Percentiles rank a stretch among this genome's conserved stretches.
Evolutionary conservation across 2,888 invertebrate genomes (phyloP).

Genomic region (Noctua janthina): DNA sequence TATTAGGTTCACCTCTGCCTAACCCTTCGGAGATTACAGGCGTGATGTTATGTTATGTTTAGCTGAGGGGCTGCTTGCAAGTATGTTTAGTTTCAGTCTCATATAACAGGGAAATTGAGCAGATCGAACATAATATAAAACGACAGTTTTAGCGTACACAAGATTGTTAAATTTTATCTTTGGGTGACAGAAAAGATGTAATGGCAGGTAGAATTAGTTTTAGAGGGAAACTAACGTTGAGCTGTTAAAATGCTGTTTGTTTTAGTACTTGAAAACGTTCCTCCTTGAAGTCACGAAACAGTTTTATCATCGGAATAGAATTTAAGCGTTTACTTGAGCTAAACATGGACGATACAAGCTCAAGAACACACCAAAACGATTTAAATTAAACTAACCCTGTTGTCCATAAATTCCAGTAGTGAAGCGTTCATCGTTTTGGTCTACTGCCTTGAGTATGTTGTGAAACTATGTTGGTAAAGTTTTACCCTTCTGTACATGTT

Average conservation of each 20-base stretch:
- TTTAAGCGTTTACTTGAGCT: neutral
- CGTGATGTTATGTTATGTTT: neutral
- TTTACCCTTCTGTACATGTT: no score
- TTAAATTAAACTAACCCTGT: no score
- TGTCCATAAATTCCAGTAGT: neutral
- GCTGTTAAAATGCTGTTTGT: neutral
- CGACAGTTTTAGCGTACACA: neutral
- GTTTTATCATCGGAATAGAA: neutral
- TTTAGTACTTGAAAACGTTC: neutral
- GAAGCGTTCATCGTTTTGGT: no score
- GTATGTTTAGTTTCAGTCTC: neutral
- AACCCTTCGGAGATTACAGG: neutral
- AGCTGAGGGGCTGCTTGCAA: fast-evolving
- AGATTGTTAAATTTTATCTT: neutral
- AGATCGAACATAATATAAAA: neutral
- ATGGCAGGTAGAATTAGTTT: neutral
- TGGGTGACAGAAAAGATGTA: neutral
- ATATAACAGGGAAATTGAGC: neutral
- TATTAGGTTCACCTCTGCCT: neutral
- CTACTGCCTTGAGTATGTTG: no score
- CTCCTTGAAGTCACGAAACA: neutral
- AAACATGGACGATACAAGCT: no score
- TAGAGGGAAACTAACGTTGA: neutral
- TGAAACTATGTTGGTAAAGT: no score
- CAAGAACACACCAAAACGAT: no score